These are phyloP conservation scores for Mustela nigripes DNA, from an alignment of 2,113 vertebrate species.

Conservation along the genomic window DNA sequence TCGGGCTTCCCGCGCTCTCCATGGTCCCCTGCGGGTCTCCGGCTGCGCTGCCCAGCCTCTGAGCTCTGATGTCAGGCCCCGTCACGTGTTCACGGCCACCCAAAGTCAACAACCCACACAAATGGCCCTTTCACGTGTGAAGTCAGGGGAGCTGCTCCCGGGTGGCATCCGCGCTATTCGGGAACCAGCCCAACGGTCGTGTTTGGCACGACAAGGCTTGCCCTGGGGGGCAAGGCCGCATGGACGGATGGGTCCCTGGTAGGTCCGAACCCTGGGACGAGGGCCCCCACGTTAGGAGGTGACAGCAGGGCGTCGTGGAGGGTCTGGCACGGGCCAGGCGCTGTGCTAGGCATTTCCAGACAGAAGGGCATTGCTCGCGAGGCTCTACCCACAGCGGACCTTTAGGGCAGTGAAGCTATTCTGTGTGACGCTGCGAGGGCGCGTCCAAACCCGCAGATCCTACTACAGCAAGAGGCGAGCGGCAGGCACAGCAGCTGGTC, in stretches of 20 bases:
- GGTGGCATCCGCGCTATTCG: neutral
- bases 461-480: neutral
- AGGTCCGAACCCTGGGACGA: neutral
- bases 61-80: neutral
- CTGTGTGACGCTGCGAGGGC: neutral
- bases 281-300: too few species aligned
- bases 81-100: neutral
- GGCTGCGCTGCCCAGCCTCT: neutral
- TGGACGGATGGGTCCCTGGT: accelerated
- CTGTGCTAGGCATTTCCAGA: neutral
- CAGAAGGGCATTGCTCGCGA: neutral
- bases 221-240: accelerated
- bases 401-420: neutral
- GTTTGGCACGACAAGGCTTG: neutral
- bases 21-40: neutral
- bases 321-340: accelerated
- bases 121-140: neutral
- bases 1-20: neutral
- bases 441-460: neutral
- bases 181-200: neutral
- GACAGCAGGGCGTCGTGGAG: accelerated
- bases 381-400: neutral
- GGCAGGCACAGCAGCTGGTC: neutral
- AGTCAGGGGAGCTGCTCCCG: neutral
- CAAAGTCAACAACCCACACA: slow-evolving; percentile 46